A percentile compares a stretch with the other conserved stretches of the same genome.
Conservation (phyloP, 2,113 vertebrate genomes). For the Cryptoleucopteryx plumbea region DNA sequence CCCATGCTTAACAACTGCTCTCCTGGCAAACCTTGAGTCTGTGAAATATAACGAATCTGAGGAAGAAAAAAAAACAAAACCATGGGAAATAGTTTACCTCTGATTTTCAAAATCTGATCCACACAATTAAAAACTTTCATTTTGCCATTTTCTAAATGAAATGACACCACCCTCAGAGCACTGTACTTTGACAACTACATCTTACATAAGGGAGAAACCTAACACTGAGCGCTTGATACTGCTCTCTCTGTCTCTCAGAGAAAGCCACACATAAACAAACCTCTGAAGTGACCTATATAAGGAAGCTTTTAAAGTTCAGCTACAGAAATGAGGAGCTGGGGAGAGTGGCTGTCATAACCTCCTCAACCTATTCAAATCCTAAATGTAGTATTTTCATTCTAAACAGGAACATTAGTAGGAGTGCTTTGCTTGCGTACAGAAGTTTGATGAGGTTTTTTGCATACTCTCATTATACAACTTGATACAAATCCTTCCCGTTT, state of each 20-base stretch:
- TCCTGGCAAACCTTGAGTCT: conserved; percentile 95
- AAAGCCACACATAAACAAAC: neutral
- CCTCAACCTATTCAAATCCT: neutral
- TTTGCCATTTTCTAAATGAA: neutral
- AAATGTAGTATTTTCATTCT: neutral
- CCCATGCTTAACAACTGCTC: conserved; percentile 92
- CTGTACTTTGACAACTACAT: rapidly evolving
- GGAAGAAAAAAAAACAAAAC: neutral
- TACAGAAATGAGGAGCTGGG: neutral
- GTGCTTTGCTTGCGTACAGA: neutral
- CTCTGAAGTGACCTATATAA: neutral
- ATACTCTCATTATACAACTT: neutral
- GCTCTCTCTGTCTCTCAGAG: neutral
- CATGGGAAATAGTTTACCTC: neutral
- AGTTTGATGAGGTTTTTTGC: neutral
- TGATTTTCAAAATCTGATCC: neutral
- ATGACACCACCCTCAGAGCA: neutral
- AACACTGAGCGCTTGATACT: neutral
- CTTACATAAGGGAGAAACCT: neutral
- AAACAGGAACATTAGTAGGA: neutral
- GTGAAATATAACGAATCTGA: conserved; percentile 99
- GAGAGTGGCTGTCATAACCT: neutral
- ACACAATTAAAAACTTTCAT: neutral
- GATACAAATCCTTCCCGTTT: neutral
- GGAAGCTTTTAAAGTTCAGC: neutral